A percentile compares a stretch with the other conserved stretches of the same genome.
Conservation (phyloP, 2,888 invertebrate genomes). For the Minunthozetes semirufus region DNA sequence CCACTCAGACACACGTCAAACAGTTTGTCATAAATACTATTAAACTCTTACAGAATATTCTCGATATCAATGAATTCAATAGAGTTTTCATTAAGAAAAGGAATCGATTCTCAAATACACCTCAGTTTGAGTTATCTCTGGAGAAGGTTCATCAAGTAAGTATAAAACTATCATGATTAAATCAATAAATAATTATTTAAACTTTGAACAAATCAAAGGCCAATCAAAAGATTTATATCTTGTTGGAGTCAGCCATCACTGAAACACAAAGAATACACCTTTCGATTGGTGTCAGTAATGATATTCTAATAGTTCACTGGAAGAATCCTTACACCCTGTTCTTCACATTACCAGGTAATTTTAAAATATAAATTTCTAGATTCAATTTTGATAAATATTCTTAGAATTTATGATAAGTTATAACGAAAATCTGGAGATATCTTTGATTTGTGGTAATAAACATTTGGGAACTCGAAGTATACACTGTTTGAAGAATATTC, state of each 20-base stretch:
- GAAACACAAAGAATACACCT: not conserved
- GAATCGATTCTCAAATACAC: not conserved
- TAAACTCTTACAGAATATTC: not conserved
- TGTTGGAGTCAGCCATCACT: not conserved
- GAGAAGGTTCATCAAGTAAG: not conserved
- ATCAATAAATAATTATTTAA: not conserved
- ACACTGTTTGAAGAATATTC: not conserved
- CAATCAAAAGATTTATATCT: not conserved
- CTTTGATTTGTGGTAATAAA: not conserved
- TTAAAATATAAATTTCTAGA: not conserved
- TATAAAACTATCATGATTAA: no score
- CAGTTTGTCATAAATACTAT: not conserved
- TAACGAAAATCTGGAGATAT: not conserved
- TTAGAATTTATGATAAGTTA: not conserved
- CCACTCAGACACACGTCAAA: not conserved
- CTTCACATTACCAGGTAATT: not conserved
- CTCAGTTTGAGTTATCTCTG: not conserved
- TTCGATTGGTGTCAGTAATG: not conserved
- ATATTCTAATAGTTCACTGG: conserved; percentile 1
- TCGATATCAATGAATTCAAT: not conserved
- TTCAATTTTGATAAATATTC: not conserved
- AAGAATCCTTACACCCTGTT: not conserved
- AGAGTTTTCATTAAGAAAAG: not conserved
- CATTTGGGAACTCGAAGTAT: conserved; percentile 1
- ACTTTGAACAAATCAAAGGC: not conserved